Percentiles rank a stretch among this genome's conserved stretches.
These are phyloP conservation scores for Helicoverpa assulta DNA, from an alignment of 2,888 invertebrate species.

Conservation along the genomic window DNA sequence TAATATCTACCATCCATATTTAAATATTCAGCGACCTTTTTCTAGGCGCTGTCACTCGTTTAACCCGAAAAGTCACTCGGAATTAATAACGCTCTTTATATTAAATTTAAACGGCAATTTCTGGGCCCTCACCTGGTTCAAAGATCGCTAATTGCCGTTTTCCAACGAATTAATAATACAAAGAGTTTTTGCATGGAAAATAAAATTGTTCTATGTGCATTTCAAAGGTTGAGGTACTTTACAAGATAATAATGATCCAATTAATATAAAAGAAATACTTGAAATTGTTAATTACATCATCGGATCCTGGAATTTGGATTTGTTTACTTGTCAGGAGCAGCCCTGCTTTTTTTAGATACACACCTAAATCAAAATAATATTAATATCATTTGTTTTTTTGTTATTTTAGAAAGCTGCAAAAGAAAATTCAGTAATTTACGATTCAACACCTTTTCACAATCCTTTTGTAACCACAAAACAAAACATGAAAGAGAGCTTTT, in stretches of 20 bases:
- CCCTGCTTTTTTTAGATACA: no score
- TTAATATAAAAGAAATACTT: not conserved
- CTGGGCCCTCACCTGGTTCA: slow-evolving; percentile 71
- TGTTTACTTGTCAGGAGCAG: no score
- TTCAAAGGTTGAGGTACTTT: slow-evolving; percentile 38
- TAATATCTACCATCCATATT: slow-evolving; percentile 65
- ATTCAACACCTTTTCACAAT: not conserved
- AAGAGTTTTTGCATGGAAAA: slow-evolving; percentile 48
- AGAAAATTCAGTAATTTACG: not conserved
- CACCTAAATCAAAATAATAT: no score
- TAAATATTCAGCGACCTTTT: slow-evolving; percentile 78
- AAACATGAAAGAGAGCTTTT: slow-evolving; percentile 33
- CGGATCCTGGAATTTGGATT: no score
- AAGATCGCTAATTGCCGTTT: slow-evolving; percentile 75
- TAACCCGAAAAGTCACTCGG: slow-evolving; percentile 74
- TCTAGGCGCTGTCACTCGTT: slow-evolving; percentile 66
- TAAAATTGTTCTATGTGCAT: slow-evolving; percentile 34
- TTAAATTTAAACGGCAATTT: slow-evolving; percentile 78
- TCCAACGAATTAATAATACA: slow-evolving; percentile 70
- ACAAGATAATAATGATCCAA: not conserved
- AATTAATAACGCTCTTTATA: slow-evolving; percentile 76
- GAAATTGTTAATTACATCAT: not conserved
- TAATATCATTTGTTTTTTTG: no score
- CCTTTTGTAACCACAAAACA: slow-evolving; percentile 1
- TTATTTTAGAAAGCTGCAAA: not conserved